Evolutionary conservation across 1,140 invertebrate species (phyloP).

Genomic region (Lithobius niger): DNA sequence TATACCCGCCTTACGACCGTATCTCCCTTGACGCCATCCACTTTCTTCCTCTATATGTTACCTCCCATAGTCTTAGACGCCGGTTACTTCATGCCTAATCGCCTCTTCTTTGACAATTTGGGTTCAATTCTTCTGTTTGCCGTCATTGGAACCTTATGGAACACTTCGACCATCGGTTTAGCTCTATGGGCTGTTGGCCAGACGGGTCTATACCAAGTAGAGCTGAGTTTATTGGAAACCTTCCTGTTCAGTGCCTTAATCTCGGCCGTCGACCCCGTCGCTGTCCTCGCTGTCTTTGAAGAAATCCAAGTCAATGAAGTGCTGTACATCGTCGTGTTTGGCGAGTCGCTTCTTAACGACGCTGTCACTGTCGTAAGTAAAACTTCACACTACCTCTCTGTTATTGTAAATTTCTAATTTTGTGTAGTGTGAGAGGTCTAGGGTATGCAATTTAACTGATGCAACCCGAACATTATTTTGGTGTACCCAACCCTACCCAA

Average conservation of each 20-base stretch:
- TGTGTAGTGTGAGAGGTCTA: no score
- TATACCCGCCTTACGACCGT: slow-evolving; percentile 61
- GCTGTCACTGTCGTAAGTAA: slow-evolving; percentile 76
- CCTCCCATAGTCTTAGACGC: slow-evolving; percentile 94
- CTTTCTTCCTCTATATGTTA: slow-evolving; percentile 92
- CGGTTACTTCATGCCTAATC: slow-evolving; percentile 96
- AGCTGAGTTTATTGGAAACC: slow-evolving; percentile 69
- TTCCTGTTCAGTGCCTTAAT: slow-evolving; percentile 90
- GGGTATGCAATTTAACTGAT: no score
- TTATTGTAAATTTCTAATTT: no score
- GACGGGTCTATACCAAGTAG: slow-evolving; percentile 62
- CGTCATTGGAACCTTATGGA: slow-evolving; percentile 90
- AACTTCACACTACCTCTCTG: no score
- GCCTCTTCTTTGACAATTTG: slow-evolving; percentile 91
- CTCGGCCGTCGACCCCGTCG: slow-evolving; percentile 97
- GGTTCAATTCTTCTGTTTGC: slow-evolving; percentile 92
- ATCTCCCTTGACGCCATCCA: slow-evolving; percentile 78
- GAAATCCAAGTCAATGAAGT: slow-evolving; percentile 99
- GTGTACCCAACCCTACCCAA: no score
- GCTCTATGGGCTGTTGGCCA: slow-evolving; percentile 73
- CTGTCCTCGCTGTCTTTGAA: slow-evolving; percentile 95
- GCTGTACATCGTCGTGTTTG: slow-evolving; percentile 97
- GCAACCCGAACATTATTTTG: no score
- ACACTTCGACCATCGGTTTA: slow-evolving; percentile 84
- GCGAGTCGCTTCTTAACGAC: slow-evolving; percentile 94